Conservation (phyloP, 2,888 invertebrate species). For the Hyppa rectilinea region DNA sequence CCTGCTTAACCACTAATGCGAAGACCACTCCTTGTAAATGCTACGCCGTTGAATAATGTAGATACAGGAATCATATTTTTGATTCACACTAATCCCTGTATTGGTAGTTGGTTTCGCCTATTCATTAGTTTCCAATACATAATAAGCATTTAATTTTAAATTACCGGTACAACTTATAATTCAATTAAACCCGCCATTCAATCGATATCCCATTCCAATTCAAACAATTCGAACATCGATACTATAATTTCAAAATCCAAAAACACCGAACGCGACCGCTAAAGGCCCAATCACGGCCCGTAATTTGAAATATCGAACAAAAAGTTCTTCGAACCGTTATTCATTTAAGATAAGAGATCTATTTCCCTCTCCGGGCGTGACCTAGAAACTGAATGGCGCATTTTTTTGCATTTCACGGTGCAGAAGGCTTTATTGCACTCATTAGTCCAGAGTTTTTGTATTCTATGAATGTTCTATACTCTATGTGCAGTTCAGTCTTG, state of each 20-base stretch:
- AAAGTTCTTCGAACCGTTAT: constrained; percentile 69
- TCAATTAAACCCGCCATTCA: neutral
- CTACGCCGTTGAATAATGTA: too few species aligned
- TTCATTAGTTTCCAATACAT: neutral
- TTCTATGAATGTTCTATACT: constrained; percentile 70
- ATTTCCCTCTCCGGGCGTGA: constrained; percentile 67
- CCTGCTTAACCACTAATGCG: too few species aligned
- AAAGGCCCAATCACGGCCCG: constrained; percentile 61
- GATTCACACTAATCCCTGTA: neutral
- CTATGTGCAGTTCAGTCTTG: constrained; percentile 63
- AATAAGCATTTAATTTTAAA: neutral
- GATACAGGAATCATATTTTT: neutral
- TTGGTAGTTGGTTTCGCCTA: neutral
- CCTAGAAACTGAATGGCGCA: constrained; percentile 76
- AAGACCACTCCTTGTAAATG: too few species aligned
- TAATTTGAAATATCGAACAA: constrained; percentile 74
- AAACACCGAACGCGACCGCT: constrained; percentile 33
- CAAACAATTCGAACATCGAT: constrained; percentile 46
- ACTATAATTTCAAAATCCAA: constrained; percentile 54
- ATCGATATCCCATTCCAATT: constrained; percentile 4
- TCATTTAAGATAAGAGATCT: constrained; percentile 77
- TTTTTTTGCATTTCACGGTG: constrained; percentile 77
- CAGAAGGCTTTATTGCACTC: constrained; percentile 77
- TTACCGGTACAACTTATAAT: neutral
- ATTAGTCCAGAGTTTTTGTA: constrained; percentile 71